A percentile compares a stretch with the other conserved stretches of the same genome.
These are phyloP conservation scores for Electrona antarctica DNA, from an alignment of 2,113 vertebrate species.

Conservation along the genomic window DNA sequence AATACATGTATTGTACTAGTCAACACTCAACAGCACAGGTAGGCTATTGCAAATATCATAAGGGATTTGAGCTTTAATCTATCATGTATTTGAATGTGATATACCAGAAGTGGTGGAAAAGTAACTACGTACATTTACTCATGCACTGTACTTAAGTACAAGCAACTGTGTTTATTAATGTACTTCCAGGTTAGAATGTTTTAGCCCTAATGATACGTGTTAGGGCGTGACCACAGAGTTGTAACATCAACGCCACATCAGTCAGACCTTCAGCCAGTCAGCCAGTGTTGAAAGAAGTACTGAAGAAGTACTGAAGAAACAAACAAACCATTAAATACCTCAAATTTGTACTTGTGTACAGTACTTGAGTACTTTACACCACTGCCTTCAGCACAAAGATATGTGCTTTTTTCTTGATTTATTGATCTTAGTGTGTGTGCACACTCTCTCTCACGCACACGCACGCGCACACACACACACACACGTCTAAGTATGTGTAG, in stretches of 20 bases:
- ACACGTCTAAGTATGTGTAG: slow-evolving; percentile 13
- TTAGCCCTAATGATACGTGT: slow-evolving; percentile 21
- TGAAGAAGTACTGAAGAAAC: too few relatives aligned
- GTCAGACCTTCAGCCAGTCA: slow-evolving; percentile 15
- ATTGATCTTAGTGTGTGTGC: too few relatives aligned
- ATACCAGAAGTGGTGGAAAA: neutral
- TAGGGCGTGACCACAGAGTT: neutral
- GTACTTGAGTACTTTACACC: too few relatives aligned
- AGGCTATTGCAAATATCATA: neutral
- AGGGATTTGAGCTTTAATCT: neutral
- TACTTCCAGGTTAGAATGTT: slow-evolving; percentile 8
- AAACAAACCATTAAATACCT: too few relatives aligned
- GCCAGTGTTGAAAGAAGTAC: too few relatives aligned
- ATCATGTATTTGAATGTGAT: neutral
- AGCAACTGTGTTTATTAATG: neutral
- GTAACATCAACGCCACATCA: slow-evolving; percentile 21
- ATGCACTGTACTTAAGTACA: neutral
- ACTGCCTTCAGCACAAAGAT: too few relatives aligned
- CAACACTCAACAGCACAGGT: too few relatives aligned
- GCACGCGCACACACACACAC: slow-evolving; percentile 14
- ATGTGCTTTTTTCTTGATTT: too few relatives aligned
- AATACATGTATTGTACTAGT: slow-evolving; percentile 24
- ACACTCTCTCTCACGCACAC: too few relatives aligned
- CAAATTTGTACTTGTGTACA: slow-evolving; percentile 6
- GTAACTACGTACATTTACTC: too few relatives aligned